A percentile compares a stretch with the other conserved stretches of the same genome.
Evolutionary conservation across 1,140 invertebrate genomes (phyloP).

Genomic region (Drosophila busckii): DNA sequence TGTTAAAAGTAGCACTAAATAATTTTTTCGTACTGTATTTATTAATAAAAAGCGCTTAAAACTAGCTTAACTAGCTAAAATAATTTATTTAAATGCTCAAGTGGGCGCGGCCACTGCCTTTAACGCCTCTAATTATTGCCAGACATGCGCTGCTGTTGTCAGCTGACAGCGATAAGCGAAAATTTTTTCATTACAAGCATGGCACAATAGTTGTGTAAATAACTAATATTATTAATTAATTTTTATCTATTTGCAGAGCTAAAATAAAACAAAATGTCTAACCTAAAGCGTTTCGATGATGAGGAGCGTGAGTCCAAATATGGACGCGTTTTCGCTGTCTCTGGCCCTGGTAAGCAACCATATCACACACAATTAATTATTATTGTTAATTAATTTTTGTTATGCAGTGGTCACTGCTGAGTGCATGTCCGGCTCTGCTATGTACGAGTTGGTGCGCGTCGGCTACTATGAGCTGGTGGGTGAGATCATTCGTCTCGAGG

Average conservation of each 20-base stretch:
- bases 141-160: conserved; percentile 19
- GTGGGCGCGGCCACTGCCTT: too few species aligned
- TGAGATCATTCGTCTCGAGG: conserved; percentile 99
- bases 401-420: conserved; percentile 99
- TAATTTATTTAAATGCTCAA: too few species aligned
- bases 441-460: conserved; percentile 99
- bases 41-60: neutral
- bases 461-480: conserved; percentile 98
- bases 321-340: conserved; percentile 98
- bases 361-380: neutral
- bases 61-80: too few species aligned
- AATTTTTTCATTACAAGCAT: conserved; percentile 10
- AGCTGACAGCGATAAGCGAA: conserved; percentile 39
- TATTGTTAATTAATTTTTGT: neutral
- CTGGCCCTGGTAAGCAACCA: conserved; percentile 92
- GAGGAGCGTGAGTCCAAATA: conserved; percentile 93
- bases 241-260: conserved; percentile 42
- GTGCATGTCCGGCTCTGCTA: conserved; percentile 99
- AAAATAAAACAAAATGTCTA: conserved; percentile 80
- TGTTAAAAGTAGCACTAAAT: too few species aligned
- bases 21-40: conserved; percentile 21
- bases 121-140: neutral
- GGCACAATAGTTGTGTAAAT: neutral
- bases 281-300: conserved; percentile 88
- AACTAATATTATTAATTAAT: neutral